phyloP scores from a whole-genome alignment of 2,797 vertebrate species.

The Pangasius djambal region DNA sequence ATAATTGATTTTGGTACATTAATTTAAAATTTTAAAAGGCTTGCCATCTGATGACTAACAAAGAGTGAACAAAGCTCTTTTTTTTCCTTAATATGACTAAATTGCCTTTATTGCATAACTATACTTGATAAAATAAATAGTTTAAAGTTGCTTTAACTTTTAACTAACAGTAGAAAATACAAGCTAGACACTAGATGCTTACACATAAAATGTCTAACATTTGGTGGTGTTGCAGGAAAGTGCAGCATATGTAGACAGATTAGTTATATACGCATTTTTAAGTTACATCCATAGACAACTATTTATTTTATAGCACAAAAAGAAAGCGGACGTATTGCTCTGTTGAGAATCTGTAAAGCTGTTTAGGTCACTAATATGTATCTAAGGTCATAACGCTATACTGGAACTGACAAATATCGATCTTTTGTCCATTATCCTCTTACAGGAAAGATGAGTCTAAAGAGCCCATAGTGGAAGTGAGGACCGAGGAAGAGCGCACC shows the following conservation, averaged over 20 bases:
- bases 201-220: neutral
- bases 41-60: neutral
- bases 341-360: neutral
- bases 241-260: neutral
- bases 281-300: neutral
- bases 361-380: neutral
- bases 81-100: neutral
- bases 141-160: neutral
- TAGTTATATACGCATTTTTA: neutral
- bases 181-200: neutral
- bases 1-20: neutral
- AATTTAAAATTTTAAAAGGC: neutral
- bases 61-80: neutral
- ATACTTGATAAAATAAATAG: neutral
- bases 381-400: neutral
- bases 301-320: neutral
- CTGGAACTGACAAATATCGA: neutral
- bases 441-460: constrained; percentile 97
- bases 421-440: constrained; percentile 3
- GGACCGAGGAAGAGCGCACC: constrained; percentile 90
- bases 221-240: neutral
- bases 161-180: neutral
- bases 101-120: neutral
- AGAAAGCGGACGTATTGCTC: neutral
- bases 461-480: constrained; percentile 97